phyloP scores from a whole-genome alignment of 2,888 invertebrate genomes.

The Nomada hirtipes region DNA sequence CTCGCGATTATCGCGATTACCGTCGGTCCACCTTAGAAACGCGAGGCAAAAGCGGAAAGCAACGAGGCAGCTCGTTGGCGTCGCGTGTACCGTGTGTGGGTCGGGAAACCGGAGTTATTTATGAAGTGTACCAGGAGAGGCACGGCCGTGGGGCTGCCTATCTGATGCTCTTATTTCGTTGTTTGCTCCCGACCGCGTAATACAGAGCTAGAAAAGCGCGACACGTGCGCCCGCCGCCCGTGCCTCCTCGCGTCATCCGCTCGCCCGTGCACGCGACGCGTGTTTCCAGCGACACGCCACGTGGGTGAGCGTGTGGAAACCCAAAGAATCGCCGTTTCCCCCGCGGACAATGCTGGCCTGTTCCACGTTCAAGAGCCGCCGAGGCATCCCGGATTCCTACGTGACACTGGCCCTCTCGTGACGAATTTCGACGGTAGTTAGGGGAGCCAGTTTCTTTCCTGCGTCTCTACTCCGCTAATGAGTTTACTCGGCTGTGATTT shows the following conservation, averaged over 20 bases:
- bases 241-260: slow-evolving; percentile 50
- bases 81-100: slow-evolving; percentile 52
- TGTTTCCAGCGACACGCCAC: slow-evolving; percentile 31
- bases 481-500: no score
- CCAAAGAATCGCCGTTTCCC: neutral
- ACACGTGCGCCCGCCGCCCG: slow-evolving; percentile 73
- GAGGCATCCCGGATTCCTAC: slow-evolving; percentile 12
- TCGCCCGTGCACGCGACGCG: slow-evolving; percentile 31
- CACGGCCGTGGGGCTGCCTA: slow-evolving; percentile 63
- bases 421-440: slow-evolving; percentile 11
- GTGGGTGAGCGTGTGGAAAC: slow-evolving; percentile 39
- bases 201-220: slow-evolving; percentile 72
- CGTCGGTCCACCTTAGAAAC: slow-evolving; percentile 45
- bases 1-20: slow-evolving; percentile 65
- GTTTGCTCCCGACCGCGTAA: slow-evolving; percentile 73
- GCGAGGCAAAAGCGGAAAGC: slow-evolving; percentile 1
- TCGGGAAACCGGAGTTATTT: slow-evolving; percentile 74
- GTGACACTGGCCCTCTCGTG: slow-evolving; percentile 31
- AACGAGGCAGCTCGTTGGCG: neutral
- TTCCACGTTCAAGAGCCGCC: neutral
- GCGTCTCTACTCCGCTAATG: neutral
- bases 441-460: neutral
- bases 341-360: slow-evolving; percentile 37
- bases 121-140: slow-evolving; percentile 69
- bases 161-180: slow-evolving; percentile 78